Conservation (phyloP, 2,797 vertebrate species). For the Mus caroli region DNA sequence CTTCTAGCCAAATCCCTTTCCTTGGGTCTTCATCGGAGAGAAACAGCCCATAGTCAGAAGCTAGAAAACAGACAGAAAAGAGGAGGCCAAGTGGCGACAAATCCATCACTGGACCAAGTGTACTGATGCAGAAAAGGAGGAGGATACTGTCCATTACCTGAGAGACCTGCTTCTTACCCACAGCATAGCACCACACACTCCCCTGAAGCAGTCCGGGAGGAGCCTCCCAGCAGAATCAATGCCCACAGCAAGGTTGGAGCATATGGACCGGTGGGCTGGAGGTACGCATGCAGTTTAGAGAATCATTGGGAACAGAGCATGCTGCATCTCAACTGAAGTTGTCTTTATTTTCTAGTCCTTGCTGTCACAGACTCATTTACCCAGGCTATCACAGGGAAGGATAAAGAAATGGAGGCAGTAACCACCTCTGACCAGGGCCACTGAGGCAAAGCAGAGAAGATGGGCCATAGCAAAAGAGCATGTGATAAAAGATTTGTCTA, state of each 20-base stretch:
- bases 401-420: not conserved
- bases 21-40: conserved; percentile 98
- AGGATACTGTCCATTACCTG: not conserved
- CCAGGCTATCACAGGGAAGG: not conserved
- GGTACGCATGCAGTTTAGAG: not conserved
- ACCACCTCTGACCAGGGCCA: not conserved
- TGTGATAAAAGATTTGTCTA: not conserved
- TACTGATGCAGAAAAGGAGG: not conserved
- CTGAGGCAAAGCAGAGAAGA: not conserved
- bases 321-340: not conserved
- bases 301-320: not conserved
- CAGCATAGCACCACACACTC: not conserved
- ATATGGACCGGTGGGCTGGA: not conserved
- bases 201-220: not conserved
- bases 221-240: not conserved
- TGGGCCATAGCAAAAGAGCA: not conserved
- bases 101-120: not conserved
- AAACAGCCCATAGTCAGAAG: conserved; percentile 98
- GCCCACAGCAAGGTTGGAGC: not conserved
- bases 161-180: not conserved
- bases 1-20: conserved; percentile 99
- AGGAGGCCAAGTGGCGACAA: not conserved
- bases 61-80: conserved; percentile 86
- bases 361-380: not conserved
- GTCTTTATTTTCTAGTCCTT: not conserved